Percentiles rank a stretch among this genome's conserved stretches.
phyloP scores from a whole-genome alignment of 2,888 invertebrate genomes.

The Dicroscelio sp. region DNA sequence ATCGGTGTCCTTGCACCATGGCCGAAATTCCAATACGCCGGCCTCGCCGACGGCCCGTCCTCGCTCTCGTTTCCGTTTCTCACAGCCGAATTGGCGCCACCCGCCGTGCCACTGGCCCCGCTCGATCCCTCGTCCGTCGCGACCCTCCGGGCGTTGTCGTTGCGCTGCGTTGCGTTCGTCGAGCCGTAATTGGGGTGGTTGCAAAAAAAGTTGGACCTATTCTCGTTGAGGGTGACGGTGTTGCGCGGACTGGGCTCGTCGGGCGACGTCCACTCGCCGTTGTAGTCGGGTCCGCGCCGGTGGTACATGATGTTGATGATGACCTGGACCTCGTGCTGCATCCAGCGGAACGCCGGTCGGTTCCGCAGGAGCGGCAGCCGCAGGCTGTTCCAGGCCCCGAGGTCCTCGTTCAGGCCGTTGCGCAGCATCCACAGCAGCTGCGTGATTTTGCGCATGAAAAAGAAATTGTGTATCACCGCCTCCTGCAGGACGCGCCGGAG shows the following conservation, averaged over 20 bases:
- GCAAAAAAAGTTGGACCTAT: background rate
- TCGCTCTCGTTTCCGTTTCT: background rate
- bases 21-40: background rate
- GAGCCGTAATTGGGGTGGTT: background rate
- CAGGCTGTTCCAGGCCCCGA: background rate
- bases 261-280: too few species aligned
- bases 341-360: background rate
- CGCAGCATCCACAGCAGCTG: too few species aligned
- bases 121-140: background rate
- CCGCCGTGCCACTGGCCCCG: background rate
- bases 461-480: too few species aligned
- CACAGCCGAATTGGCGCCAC: background rate
- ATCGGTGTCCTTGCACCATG: background rate
- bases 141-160: background rate
- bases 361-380: background rate
- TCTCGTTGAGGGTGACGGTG: constrained; percentile 14
- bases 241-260: constrained; percentile 23
- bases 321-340: background rate
- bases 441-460: too few species aligned
- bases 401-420: background rate
- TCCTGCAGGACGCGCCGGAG: background rate
- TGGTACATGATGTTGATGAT: background rate
- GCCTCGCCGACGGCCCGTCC: background rate
- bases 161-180: constrained; percentile 4
- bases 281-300: too few species aligned